phyloP scores from a whole-genome alignment of 2,888 invertebrate species.

The Lamellibrachia satsuma region DNA sequence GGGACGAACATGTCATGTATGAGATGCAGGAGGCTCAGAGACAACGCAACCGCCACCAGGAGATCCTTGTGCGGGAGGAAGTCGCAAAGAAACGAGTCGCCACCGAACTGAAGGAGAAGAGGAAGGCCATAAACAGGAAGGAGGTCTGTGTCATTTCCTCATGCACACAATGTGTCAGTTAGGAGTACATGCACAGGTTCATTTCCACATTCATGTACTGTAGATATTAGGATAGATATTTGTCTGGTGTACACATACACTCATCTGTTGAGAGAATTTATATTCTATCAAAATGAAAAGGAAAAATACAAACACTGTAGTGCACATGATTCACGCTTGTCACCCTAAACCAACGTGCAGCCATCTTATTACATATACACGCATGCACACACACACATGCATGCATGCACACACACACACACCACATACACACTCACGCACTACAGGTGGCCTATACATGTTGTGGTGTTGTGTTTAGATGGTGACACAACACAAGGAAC shows the following conservation, averaged over 20 bases:
- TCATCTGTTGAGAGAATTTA: not conserved
- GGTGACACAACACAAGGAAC: slow-evolving; percentile 55
- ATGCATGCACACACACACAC: not conserved
- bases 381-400: not conserved
- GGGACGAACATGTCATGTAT: slow-evolving; percentile 61
- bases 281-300: not conserved
- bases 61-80: slow-evolving; percentile 52
- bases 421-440: slow-evolving; percentile 13
- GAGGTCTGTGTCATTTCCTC: slow-evolving; percentile 44
- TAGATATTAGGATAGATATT: not conserved
- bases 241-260: not conserved
- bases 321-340: too few species aligned
- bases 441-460: not conserved
- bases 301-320: not conserved
- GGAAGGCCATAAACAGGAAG: slow-evolving; percentile 49
- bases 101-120: slow-evolving; percentile 48
- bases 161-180: not conserved
- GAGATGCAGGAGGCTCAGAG: slow-evolving; percentile 54
- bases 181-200: not conserved
- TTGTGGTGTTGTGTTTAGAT: slow-evolving; percentile 43
- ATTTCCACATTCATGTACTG: not conserved
- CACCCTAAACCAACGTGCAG: too few species aligned
- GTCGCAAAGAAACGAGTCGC: slow-evolving; percentile 58
- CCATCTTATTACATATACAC: not conserved
- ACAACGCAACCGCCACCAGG: slow-evolving; percentile 48